Base-by-base conservation (phyloP, 2,797 vertebrate species). In the Falco concolor region DNA sequence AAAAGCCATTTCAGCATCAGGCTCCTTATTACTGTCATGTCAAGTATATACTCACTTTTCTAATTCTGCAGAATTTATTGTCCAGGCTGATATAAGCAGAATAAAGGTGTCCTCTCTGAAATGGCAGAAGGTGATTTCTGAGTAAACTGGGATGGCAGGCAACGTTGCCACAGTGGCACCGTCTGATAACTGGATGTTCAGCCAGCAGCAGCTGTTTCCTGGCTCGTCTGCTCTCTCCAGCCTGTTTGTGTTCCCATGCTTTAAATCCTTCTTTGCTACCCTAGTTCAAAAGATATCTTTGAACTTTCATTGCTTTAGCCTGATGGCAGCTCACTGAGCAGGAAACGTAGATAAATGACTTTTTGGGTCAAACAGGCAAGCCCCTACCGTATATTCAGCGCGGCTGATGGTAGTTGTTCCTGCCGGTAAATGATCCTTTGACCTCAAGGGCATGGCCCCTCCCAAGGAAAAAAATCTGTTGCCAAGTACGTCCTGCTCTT, bases 221-320 rank as follows among this genome's bases (percentile, higher is more conserved):
- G 94, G 70, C 54, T 63, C 24, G 19, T 54, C 49, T 80, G 73
- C 79, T 83, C n/a, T 91, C 67, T 72, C 61, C 49, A 94, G 68
- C 76, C 54, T 59, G 79, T 87, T 96, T 78, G 79, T 81, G 90
- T 97, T 97, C 91, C 96, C 92, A 95, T 93, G 93, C 92, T 83
- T 94, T 87, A 82, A 94, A 89, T 81, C 84, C 90, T 96, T 53
- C 73, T 76, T 72, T 44, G 68, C 87, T 90, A 53, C 40, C 49
- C 56, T 90, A 54, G 87, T 97, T 98, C 94, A 94, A 84, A 96
- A 83, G 81, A 88, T 94, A 93, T 80, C 92, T 97, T 97, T 98
- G 96, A 98, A 97, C 96, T 97, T 89, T 8, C 76, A 52, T 87
- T 80, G 77, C 92, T 88, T 88, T 82, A 95, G 47, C 36, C 92